Evolutionary conservation across 2,797 vertebrate genomes (phyloP), one percentile per base, ranked within the genome.

Genomic region (Darevskia nairensis): DNA sequence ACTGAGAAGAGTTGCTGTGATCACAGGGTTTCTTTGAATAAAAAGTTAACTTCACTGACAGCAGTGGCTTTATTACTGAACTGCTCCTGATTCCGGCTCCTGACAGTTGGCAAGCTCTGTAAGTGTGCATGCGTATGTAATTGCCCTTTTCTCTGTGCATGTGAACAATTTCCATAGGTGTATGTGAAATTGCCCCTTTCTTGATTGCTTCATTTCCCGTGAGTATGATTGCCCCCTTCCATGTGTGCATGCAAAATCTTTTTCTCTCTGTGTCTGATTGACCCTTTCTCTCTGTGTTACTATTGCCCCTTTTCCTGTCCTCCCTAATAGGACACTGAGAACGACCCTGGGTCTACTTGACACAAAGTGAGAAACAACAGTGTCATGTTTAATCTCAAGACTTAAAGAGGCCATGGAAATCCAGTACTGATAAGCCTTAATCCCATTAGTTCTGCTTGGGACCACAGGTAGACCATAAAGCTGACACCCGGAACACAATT

Each of bases 401-500:
- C 13, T 35, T 79, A 84, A 71, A 68, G 55, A 84, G 21, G 21
- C 23, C 64, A 11, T 17, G 3, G 68, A 80, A 80, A 89, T 84
- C 27, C 55, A 74, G 25, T 46, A 64, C 50, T 55, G 10, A 35
- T 79, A 44, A 79, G 39, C 19, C n/a, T 88, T 88, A 84, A 85
- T 89, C 87, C 15, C 76, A 72, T 84, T 88, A 64, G 7, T 84
- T 88, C 66, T 17, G 9, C 68, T 44, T 64, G 46, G 69, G 35
- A 61, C 35, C 35, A 71, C n/a, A 10, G 41, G 72, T 19, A 69
- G n/a, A 27, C 29, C 21, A 76, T 76, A 44, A 41, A 68, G 4
- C 25, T 71, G 44, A 64, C 39, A 35, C 19, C 29, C 39, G 69
- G 72, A 44, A 79, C 15, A 19, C 9, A 32, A 79, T 79, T 32